Conservation (phyloP, 2,888 invertebrate species). For the Tubulanus polymorphus region DNA sequence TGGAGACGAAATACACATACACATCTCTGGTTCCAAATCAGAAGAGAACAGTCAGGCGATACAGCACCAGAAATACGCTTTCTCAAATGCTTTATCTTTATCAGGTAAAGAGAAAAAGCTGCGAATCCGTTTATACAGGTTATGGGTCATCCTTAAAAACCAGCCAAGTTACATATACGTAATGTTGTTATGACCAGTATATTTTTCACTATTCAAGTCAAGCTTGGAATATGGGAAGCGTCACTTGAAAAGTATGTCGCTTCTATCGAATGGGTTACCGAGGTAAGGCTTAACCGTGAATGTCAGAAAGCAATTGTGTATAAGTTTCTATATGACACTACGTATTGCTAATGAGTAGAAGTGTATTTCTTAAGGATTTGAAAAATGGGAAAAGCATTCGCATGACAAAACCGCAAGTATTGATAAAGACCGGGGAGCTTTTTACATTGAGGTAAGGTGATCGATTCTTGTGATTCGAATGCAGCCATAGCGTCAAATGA, state of each 20-base stretch:
- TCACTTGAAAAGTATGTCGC: constrained; percentile 78
- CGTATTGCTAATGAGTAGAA: constrained; percentile 1
- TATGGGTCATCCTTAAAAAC: no score
- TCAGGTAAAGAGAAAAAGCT: constrained; percentile 57
- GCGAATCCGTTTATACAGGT: not conserved
- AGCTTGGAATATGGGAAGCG: constrained; percentile 91
- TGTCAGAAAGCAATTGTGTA: not conserved
- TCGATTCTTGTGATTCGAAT: no score
- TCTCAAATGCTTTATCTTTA: constrained; percentile 89
- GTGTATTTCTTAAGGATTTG: constrained; percentile 60
- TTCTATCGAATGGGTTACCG: constrained; percentile 74
- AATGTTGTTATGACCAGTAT: no score
- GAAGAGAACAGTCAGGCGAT: constrained; percentile 7
- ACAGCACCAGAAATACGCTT: constrained; percentile 75
- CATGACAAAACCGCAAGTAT: constrained; percentile 68
- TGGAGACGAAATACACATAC: constrained; percentile 19
- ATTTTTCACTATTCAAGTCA: constrained; percentile 59
- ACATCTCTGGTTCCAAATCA: constrained; percentile 3
- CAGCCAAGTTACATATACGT: no score
- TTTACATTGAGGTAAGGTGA: constrained; percentile 68
- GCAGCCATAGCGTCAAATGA: not conserved
- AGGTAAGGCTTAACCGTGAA: constrained; percentile 45
- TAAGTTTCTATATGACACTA: constrained; percentile 7
- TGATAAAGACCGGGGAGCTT: constrained; percentile 79
- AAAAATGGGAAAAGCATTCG: constrained; percentile 67